Base-by-base conservation (phyloP, 2,888 invertebrate genomes). In the Pherbina coryleti region DNA sequence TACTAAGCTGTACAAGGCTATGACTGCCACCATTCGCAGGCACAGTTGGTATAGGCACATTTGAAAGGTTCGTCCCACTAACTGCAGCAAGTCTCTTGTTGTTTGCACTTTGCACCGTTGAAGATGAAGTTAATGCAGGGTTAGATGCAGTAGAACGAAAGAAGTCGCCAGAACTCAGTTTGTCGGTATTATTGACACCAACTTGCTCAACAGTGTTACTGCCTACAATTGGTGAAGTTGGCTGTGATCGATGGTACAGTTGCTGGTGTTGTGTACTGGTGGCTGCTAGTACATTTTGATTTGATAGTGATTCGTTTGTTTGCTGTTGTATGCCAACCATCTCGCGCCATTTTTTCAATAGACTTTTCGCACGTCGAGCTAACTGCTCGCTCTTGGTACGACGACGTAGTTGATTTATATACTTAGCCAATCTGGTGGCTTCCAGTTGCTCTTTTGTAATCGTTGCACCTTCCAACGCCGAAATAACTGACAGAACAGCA, bases 391-490 rank as follows among this genome's bases (percentile, higher is more conserved):
- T 95, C 78, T 92, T 92, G 60, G 97, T 96, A 90, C 96, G 96
- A 79, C 96, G 92, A 76, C 98, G 93, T 73, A 98, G 91, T 90
- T 97, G 97, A 90, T 98, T 98, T 90, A 98, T 95, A 89, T 96
- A 94, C 90, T 95, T 96, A 57, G 97, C 98, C 89, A 98, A 91
- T 93, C 98, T 92, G 92, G 98, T 98, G 93, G 95, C 94, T 97
- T 90, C 90, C 87, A 90, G 74, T 87, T 89, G 88, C 79, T 88
- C 89, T 81, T 87, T 88, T 79, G 88, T 89, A 84, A 89, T 88
- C 83, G 88, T 85, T 83, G 92, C 92, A 95, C 97, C 95, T 95
- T 98, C 98, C 94, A 98, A 92, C 90, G 94, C 92, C 91, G 95
- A 93, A 92, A 98, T 95, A 92, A 97, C 95, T 92, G 96, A 96